Evolutionary conservation across 2,113 vertebrate species (phyloP), one percentile per base, ranked within the genome.

Genomic region (Dipodomys merriami): DNA sequence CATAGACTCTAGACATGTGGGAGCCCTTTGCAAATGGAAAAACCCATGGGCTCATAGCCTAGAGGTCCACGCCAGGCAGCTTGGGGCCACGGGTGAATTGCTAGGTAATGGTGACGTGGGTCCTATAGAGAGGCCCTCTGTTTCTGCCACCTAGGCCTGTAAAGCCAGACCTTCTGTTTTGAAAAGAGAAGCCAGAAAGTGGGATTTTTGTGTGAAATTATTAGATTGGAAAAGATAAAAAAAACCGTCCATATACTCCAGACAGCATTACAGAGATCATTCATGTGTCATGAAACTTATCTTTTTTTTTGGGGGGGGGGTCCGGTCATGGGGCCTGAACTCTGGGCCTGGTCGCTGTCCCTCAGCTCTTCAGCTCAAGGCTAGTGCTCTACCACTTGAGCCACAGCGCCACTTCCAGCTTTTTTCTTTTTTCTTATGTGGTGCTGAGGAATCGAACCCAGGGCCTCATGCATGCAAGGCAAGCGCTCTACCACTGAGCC

Each of bases 151-250:
- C 35, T 23, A 35, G 64, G 4, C 60, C 33, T 65, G 69, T 88
- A n/a, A 15, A 23, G 12, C 23, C 23, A 20, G 3, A 33, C 44
- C 53, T 20, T 83, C 68, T 68, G 68, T 46, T 86, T 68, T 91
- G n/a, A 46, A 85, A 80, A 77, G 35, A 93, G 33, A 93, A 69
- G 2, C 27, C 44, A 84, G 67, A 87, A 69, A 91, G 35, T 39
- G 79, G 29, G 18, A 53, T 91, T 95, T 90, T 87, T 46, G 8
- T 62, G 27, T 20, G 60, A 84, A 94, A 62, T 67, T 23, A 20
- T 67, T 16, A 44, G 23, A 27, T 73, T 71, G 19, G 2, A 39
- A 77, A 76, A 35, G 23, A 65, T 83, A 46, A 15, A 64, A 82
- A 74, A 35, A 7, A 81, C 10, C 12, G 12, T 39, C 39, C 39